phyloP scores from a whole-genome alignment of 2,113 vertebrate genomes.

The Thunnus thynnus region DNA sequence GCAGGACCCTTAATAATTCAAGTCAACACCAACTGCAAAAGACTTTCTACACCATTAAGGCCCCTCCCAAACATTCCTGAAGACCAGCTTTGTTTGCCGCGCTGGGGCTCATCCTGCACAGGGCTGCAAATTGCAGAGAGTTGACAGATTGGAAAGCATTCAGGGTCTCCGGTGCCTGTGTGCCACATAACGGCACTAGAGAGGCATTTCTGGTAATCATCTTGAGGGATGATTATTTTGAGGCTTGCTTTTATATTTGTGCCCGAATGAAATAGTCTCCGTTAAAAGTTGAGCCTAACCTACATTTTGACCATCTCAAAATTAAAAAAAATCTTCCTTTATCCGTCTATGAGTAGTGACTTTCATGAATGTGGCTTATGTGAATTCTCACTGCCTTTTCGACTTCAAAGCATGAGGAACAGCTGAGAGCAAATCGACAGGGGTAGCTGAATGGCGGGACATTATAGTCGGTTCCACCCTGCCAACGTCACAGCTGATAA shows the following conservation, averaged over 20 bases:
- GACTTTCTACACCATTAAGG: constrained; percentile 11
- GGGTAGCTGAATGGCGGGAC: not conserved
- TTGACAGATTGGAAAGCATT: constrained; percentile 52
- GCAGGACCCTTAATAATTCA: constrained; percentile 9
- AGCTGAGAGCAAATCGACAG: not conserved
- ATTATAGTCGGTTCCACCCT: not conserved
- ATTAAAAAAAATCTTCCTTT: too few relatives aligned
- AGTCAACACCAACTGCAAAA: not conserved
- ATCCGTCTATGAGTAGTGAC: too few relatives aligned
- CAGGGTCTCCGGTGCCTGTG: not conserved
- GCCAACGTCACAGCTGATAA: constrained; percentile 27
- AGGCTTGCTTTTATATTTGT: not conserved
- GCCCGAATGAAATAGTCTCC: too few relatives aligned
- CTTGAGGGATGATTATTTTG: not conserved
- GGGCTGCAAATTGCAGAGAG: constrained; percentile 53
- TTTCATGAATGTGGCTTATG: too few relatives aligned
- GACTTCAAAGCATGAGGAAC: not conserved
- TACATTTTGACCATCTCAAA: not conserved
- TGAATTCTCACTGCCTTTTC: too few relatives aligned
- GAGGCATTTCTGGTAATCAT: not conserved
- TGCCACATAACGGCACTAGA: constrained; percentile 11
- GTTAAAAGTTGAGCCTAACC: too few relatives aligned
- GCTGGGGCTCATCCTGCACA: constrained; percentile 21
- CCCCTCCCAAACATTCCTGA: constrained; percentile 63
- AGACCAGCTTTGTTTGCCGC: constrained; percentile 53